Percentiles rank a stretch among this genome's conserved stretches.
phyloP scores from a whole-genome alignment of 1,140 invertebrate genomes.

The Helicorthomorpha holstii region DNA sequence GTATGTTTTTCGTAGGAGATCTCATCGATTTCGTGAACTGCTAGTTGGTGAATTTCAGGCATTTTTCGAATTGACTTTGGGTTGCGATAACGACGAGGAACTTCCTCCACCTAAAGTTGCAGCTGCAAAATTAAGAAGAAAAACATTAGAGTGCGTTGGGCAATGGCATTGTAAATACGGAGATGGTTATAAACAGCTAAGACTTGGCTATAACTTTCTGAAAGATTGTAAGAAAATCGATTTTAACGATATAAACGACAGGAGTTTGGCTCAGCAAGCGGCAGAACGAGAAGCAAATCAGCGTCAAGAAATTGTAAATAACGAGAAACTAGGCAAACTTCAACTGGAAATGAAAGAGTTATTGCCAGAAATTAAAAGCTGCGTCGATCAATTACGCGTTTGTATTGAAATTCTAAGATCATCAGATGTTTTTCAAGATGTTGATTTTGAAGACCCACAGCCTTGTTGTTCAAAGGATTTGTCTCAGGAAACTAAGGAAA shows the following conservation, averaged over 20 bases:
- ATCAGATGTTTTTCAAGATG: slow-evolving; percentile 16
- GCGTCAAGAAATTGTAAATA: slow-evolving; percentile 14
- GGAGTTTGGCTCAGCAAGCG: slow-evolving; percentile 16
- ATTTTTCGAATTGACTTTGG: slow-evolving; percentile 30
- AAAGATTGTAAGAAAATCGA: slow-evolving; percentile 28
- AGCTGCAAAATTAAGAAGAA: slow-evolving; percentile 29
- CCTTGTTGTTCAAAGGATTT: not conserved
- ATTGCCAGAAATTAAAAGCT: slow-evolving; percentile 17
- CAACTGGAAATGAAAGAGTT: slow-evolving; percentile 19
- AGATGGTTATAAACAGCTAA: slow-evolving; percentile 30
- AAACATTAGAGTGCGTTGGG: slow-evolving; percentile 28
- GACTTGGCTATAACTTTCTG: slow-evolving; percentile 31
- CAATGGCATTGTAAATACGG: slow-evolving; percentile 34
- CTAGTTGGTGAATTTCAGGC: slow-evolving; percentile 30
- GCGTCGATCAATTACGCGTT: slow-evolving; percentile 23
- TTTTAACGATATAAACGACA: slow-evolving; percentile 19
- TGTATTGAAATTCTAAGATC: slow-evolving; percentile 27
- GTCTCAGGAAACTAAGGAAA: not conserved
- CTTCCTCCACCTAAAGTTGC: slow-evolving; percentile 32
- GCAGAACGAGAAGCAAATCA: slow-evolving; percentile 15
- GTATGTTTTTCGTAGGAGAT: slow-evolving; percentile 22
- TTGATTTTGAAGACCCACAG: slow-evolving; percentile 5
- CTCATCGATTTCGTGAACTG: slow-evolving; percentile 33
- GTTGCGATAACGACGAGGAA: slow-evolving; percentile 25
- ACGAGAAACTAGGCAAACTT: slow-evolving; percentile 18